Conservation (phyloP, 2,888 invertebrate species). For the Leucoptera coffeella region DNA sequence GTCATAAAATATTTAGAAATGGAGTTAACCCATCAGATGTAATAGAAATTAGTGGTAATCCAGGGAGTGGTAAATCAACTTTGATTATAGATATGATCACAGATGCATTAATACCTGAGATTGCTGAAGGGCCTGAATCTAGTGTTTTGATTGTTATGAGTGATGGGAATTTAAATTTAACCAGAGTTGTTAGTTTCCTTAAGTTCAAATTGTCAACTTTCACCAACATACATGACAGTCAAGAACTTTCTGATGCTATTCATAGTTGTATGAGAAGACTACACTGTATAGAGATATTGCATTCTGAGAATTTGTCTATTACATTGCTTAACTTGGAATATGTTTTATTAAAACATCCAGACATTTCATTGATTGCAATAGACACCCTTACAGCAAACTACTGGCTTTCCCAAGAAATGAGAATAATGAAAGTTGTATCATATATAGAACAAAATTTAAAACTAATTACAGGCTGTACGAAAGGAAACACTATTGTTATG, state of each 20-base stretch:
- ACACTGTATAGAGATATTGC: slow-evolving; percentile 24
- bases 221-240: slow-evolving; percentile 2
- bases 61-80: slow-evolving; percentile 11
- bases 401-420: slow-evolving; percentile 42
- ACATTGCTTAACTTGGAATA: slow-evolving; percentile 35
- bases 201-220: slow-evolving; percentile 11
- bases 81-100: slow-evolving; percentile 25
- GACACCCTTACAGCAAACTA: slow-evolving; percentile 44
- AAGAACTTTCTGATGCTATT: slow-evolving; percentile 9
- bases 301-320: slow-evolving; percentile 27
- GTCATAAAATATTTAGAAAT: slow-evolving; percentile 31
- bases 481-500: slow-evolving; percentile 27
- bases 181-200: slow-evolving; percentile 12
- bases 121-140: slow-evolving; percentile 15
- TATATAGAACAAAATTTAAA: slow-evolving; percentile 36
- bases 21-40: slow-evolving; percentile 21
- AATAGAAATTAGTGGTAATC: slow-evolving; percentile 25
- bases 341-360: slow-evolving; percentile 20
- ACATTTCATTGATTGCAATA: slow-evolving; percentile 30
- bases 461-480: slow-evolving; percentile 31
- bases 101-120: slow-evolving; percentile 18
- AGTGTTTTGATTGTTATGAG: slow-evolving; percentile 31
- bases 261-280: slow-evolving; percentile 17
- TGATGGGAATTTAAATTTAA: slow-evolving; percentile 27
- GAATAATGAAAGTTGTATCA: slow-evolving; percentile 38